phyloP scores from a whole-genome alignment of 23 tunicate species.

The Trididemnum miniatum region DNA sequence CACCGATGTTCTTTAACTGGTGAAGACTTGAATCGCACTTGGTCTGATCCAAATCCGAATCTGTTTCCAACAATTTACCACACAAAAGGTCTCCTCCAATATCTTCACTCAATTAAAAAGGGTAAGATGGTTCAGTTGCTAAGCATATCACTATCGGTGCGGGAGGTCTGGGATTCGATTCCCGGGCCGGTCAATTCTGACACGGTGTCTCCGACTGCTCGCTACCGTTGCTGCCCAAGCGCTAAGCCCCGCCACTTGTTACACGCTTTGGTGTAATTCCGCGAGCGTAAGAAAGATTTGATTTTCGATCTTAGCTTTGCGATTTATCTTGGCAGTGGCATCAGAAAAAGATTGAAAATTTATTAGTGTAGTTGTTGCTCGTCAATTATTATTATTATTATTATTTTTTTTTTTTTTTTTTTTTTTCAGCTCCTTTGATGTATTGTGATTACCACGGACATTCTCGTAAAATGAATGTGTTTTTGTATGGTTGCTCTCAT shows the following conservation, averaged over 20 bases:
- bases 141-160: too few species aligned
- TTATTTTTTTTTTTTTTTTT: neutral
- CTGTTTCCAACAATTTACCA: slow-evolving; percentile 89
- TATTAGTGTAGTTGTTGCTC: neutral
- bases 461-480: slow-evolving; percentile 91
- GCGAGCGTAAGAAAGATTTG: too few species aligned
- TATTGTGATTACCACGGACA: slow-evolving; percentile 99
- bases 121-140: too few species aligned
- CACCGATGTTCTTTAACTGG: slow-evolving; percentile 95
- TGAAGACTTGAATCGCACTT: slow-evolving; percentile 93
- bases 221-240: too few species aligned
- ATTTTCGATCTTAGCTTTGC: too few species aligned
- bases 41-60: slow-evolving; percentile 71
- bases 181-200: too few species aligned
- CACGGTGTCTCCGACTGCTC: too few species aligned
- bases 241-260: too few species aligned
- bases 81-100: slow-evolving; percentile 91
- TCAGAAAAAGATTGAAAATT: neutral
- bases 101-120: slow-evolving; percentile 78
- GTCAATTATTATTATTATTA: too few species aligned
- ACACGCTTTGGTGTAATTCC: too few species aligned
- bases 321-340: too few species aligned
- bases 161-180: too few species aligned
- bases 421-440: slow-evolving; percentile 70
- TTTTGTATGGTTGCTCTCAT: slow-evolving; percentile 87